Conservation (phyloP, 2,888 invertebrate genomes). For the Lycocerus yunnanus region DNA sequence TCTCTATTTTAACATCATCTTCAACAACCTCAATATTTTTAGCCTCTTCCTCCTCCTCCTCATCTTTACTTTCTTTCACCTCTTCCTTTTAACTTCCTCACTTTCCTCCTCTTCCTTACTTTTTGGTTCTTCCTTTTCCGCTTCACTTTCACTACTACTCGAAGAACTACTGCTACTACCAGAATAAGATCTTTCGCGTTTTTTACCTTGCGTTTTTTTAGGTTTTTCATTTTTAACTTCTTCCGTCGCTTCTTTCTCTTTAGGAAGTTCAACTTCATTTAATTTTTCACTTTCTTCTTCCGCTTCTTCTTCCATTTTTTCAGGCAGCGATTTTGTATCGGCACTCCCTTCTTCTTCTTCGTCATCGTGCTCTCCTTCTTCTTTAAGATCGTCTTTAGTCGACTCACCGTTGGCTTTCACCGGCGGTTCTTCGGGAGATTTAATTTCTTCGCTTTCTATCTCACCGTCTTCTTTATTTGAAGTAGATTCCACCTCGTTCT, state of each 20-base stretch:
- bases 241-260: slow-evolving; percentile 34
- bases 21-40: slow-evolving; percentile 55
- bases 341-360: slow-evolving; percentile 47
- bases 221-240: slow-evolving; percentile 44
- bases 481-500: slow-evolving; percentile 41
- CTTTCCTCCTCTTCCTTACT: slow-evolving; percentile 43
- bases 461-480: slow-evolving; percentile 44
- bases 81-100: slow-evolving; percentile 47
- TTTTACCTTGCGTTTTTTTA: slow-evolving; percentile 52
- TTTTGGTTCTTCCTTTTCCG: slow-evolving; percentile 43
- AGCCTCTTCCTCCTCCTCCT: slow-evolving; percentile 56
- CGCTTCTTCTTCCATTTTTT: slow-evolving; percentile 22
- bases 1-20: slow-evolving; percentile 56
- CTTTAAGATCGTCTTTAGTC: slow-evolving; percentile 31
- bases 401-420: slow-evolving; percentile 33
- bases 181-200: slow-evolving; percentile 58
- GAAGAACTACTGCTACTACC: slow-evolving; percentile 59
- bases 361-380: slow-evolving; percentile 51
- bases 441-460: slow-evolving; percentile 46
- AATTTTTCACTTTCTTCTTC: slow-evolving; percentile 31
- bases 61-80: slow-evolving; percentile 46
- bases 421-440: slow-evolving; percentile 29
- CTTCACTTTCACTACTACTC: slow-evolving; percentile 52
- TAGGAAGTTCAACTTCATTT: slow-evolving; percentile 18
- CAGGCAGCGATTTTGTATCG: slow-evolving; percentile 25